Evolutionary conservation across 2,797 vertebrate genomes (phyloP), one percentile per base, ranked within the genome.

Genomic region (Pangasius krempfi): DNA sequence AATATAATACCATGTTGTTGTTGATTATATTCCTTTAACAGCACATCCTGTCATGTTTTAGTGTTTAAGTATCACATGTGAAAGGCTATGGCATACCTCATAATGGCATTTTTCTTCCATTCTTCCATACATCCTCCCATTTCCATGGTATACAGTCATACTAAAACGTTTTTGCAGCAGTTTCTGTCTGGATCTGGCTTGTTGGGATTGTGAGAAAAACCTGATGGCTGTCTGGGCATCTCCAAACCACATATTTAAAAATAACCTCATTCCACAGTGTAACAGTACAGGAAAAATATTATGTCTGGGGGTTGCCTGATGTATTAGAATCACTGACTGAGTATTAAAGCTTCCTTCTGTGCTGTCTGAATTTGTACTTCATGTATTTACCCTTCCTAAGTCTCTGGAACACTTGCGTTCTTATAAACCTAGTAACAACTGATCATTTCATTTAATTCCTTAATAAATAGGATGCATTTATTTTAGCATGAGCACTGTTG

Each of bases 221-320:
- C 37, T 81, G 30, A 25, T 60, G 20, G 33, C 79, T 81, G 56
- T 81, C 79, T 81, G 56, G 79, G 56, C 33, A 81, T 81, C 78
- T 81, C 78, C 10, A 81, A 81, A 58, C 78, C 44, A 2, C 54
- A 58, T 58, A 81, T 37, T 80, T 82, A 62, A 44, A 62, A 81
- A 58, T 40, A 81, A 82, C 12, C 5, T 22, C 37, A 82, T 60
- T 40, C 56, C 56, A 44, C 20, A 40, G 25, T 22, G 18, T 54
- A 79, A 54, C 52, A 20, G 8, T 81, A 27, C 18, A 81, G 79
- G 4, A 33, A 58, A 58, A 60, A 64, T 27, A 9, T 62, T n/a
- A 62, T 82, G 37, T n/a, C 58, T 40, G 5, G 54, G 54, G 33
- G 22, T 81, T 40, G 33, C 79, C 56, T 60, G 33, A 81, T 81